Percentiles rank a stretch among this genome's conserved stretches.
Conservation (phyloP, 2,797 vertebrate species). For the Propithecus deckenii region DNA sequence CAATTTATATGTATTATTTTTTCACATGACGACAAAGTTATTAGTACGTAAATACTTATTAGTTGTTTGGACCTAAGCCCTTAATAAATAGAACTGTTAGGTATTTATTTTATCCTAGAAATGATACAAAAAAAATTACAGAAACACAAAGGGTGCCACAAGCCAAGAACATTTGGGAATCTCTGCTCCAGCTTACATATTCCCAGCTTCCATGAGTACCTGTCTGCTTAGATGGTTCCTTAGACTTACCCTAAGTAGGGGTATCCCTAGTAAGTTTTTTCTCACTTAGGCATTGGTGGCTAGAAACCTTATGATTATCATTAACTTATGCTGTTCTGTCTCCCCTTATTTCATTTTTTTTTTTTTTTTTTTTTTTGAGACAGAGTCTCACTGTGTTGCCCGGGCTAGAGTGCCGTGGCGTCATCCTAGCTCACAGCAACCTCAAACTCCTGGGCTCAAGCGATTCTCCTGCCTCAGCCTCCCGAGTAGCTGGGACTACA, state of each 20-base stretch:
- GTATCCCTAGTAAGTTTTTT: not conserved
- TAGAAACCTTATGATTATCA: not conserved
- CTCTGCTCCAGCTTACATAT: not conserved
- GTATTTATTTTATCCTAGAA: slow-evolving; percentile 5
- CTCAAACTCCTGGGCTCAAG: too few relatives aligned
- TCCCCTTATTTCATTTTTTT: not conserved
- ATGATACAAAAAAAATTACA: not conserved
- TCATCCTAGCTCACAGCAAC: too few relatives aligned
- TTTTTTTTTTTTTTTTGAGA: too few relatives aligned
- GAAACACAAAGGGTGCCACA: not conserved
- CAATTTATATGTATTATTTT: not conserved
- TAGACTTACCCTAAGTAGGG: not conserved
- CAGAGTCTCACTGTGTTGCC: too few relatives aligned
- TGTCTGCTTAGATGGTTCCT: not conserved
- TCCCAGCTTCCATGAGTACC: not conserved
- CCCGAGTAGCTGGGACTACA: too few relatives aligned
- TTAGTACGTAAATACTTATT: not conserved
- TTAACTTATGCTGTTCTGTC: not conserved
- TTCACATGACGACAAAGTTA: not conserved
- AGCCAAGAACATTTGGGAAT: not conserved
- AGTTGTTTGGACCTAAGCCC: not conserved
- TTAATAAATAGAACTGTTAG: not conserved
- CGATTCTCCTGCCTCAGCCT: too few relatives aligned
- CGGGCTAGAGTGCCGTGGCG: too few relatives aligned
- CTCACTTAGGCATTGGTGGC: not conserved